These are phyloP conservation scores for Scopus umbretta DNA, from an alignment of 2,113 vertebrate genomes.

Conservation along the genomic window DNA sequence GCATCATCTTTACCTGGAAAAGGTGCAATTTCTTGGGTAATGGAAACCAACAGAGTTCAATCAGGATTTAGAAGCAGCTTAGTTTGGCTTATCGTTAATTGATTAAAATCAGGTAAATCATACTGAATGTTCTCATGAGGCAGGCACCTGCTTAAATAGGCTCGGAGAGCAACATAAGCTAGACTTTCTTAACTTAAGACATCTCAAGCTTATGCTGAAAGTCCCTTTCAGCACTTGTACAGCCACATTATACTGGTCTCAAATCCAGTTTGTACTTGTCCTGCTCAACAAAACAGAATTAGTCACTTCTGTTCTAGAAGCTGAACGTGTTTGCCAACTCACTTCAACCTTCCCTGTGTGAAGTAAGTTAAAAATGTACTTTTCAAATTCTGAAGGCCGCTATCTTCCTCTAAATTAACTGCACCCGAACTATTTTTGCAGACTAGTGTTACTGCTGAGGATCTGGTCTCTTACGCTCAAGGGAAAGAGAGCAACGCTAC, in stretches of 20 bases:
- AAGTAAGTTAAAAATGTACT: fast-evolving
- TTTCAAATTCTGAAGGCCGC: background rate
- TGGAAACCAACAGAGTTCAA: background rate
- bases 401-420: background rate
- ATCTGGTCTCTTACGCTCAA: background rate
- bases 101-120: background rate
- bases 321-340: background rate
- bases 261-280: background rate
- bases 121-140: background rate
- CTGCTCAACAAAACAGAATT: background rate
- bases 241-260: background rate
- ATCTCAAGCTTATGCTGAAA: background rate
- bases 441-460: background rate
- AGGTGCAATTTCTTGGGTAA: background rate
- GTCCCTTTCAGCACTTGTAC: background rate
- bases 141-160: background rate
- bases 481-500: background rate
- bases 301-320: background rate
- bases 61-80: background rate
- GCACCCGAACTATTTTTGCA: background rate
- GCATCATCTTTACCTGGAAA: background rate
- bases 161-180: background rate
- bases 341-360: background rate
- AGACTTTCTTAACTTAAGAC: background rate
- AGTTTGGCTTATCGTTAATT: background rate